Base-by-base conservation (phyloP, 2,797 vertebrate genomes). In the Myripristis murdjan region DNA sequence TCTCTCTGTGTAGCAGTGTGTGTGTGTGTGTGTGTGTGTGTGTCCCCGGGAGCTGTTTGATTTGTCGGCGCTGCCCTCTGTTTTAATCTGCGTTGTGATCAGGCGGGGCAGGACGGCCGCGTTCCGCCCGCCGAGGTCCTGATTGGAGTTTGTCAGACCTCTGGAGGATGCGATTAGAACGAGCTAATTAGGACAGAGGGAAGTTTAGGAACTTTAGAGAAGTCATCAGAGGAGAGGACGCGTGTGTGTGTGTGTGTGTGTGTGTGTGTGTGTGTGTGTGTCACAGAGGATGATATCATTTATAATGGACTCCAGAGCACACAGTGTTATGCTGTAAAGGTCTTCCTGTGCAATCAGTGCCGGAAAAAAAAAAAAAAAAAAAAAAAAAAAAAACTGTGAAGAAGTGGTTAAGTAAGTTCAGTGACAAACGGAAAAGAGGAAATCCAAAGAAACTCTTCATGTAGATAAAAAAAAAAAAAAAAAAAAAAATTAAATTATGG, bases 101-200 rank as follows among this genome's bases (percentile, higher is more conserved):
- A 33, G 83, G 81, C 88, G 87, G 89, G 87, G 83, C 51, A 79
- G 78, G 75, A 87, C 81, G 90, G 85, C 90, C 87, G 82, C 64
- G 86, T n/a, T n/a, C n/a, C n/a, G 81, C 79, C 54, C 70, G 35
- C 84, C 54, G 64, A 84, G 87, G 86, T 85, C 89, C 79, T 35
- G 69, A 86, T 79, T 84, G 79, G 83, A 71, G 85, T 83, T 92
- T 86, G 70, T 81, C 91, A 87, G 83, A 68, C 75, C 68, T 74
- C 82, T 69, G 58, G 89, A 91, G 78, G 82, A 91, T 80, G 77
- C 80, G 87, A 91, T 94, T 93, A 92, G 75, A 60, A 76, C 85
- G 81, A 83, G 79, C 89, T 94, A 93, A 95, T 95, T 94, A 93
- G 86, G 85, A 77, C 47, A 44, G 70, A 79, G 43, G 33, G 43